Base-by-base conservation (phyloP, 2,888 invertebrate genomes). In the Acanthoscelides obtectus region DNA sequence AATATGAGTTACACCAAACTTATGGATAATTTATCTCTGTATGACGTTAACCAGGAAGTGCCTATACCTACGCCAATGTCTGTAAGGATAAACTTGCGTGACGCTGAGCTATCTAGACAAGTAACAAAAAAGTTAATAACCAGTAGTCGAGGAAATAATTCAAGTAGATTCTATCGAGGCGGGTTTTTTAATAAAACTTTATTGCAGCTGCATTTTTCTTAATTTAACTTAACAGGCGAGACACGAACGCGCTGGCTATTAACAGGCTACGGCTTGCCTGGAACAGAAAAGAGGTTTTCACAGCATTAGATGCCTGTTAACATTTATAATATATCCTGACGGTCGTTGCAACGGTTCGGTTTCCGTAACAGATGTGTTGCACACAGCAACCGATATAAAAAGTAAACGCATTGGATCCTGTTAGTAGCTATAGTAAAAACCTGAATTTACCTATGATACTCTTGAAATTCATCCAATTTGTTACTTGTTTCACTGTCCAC, bases 61-160 rank as follows among this genome's bases (percentile, higher is more conserved):
- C n/a, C n/a, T n/a, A 25, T 1, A 12, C 17, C 45, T 45, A 45
- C 45, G 45, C 12, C 45, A 45, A 45, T 45, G 45, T 1, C 45
- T 45, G 45, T 80, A 79, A 82, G 79, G 78, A 79, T 79, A 76
- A 80, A 80, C 79, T 81, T 73, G 82, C 82, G 82, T 81, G 82
- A 80, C 80, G 79, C 76, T 77, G 75, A 74, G 75, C 78, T 79
- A 81, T 82, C 79, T 79, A 76, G 73, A 74, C 45, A 45, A 45
- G 5, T 76, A 77, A 80, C 80, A 80, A 81, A 80, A 79, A 79
- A 77, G 78, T 78, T 81, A 81, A 81, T 81, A 81, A 80, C 79
- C 77, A 74, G 79, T 77, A 77, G 80, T 75, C 75, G 74, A 79
- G 79, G 79, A 79, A 81, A 81, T 81, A 79, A 80, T 79, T 82